Conservation (phyloP, 2,113 vertebrate species). For the Aldabrachelys gigantea region DNA sequence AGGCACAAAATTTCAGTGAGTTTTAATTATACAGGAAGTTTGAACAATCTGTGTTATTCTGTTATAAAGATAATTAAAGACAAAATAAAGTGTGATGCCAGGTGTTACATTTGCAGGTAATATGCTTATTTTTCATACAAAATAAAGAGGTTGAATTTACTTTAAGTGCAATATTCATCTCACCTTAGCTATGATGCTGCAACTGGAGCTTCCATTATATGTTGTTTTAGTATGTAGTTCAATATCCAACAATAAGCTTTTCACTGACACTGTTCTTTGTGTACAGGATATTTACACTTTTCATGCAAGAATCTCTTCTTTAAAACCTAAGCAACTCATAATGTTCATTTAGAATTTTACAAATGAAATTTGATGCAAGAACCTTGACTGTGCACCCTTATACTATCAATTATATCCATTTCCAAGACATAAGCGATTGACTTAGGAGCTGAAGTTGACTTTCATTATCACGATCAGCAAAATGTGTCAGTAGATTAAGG, state of each 20-base stretch:
- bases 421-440: neutral
- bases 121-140: rapidly evolving
- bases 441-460: neutral
- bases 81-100: neutral
- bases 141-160: neutral
- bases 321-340: neutral
- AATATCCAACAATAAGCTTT: neutral
- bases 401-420: neutral
- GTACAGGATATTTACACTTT: slow-evolving; percentile 30
- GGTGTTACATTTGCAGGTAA: neutral
- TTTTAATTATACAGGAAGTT: neutral
- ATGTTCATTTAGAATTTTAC: neutral
- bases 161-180: neutral
- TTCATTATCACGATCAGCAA: neutral
- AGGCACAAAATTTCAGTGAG: neutral
- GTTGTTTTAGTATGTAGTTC: neutral
- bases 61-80: neutral
- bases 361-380: neutral
- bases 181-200: neutral
- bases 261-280: neutral
- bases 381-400: neutral
- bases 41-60: neutral
- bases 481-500: slow-evolving; percentile 79
- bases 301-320: neutral
- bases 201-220: neutral